Evolutionary conservation across 2,113 vertebrate genomes (phyloP), one percentile per base, ranked within the genome.

Genomic region (Pristiophorus japonicus): DNA sequence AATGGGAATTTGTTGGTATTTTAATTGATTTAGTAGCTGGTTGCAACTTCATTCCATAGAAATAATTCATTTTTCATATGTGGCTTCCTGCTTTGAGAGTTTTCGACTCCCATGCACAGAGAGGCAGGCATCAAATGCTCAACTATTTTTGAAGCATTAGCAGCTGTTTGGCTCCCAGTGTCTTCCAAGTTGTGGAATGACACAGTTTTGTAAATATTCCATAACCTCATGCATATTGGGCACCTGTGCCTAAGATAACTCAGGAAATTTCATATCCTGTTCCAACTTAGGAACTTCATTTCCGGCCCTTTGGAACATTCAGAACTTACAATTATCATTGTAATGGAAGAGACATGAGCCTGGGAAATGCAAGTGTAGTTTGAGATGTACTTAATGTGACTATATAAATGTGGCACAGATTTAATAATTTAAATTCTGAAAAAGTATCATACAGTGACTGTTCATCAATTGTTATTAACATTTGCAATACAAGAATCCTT

Each of bases 211-310:
- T 97, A 97, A 98, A 97, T 97, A 98, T 97, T 98, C 97, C 97
- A 97, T 96, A 98, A 97, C 96, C 97, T 97, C 96, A 96, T 97
- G 97, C 97, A 97, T 97, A 97, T 97, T 7, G 96, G 97, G 98
- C 98, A 99, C 98, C 98, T 98, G 98, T 97, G 97, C 96, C 95
- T 96, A 96, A 96, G 98, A 98, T 97, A 98, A 97, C 59, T 97
- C 97, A 98, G 98, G 98, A 99, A 98, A 97, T 97, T 97, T 98
- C 98, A 98, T 98, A 97, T 98, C 98, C 97, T 98, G 97, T 97
- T 97, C 97, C 97, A 97, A 98, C 97, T 97, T 96, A 95, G 97
- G 97, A 97, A 98, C 96, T 97, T 97, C 96, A 97, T 97, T 98
- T 98, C 97, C 97, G 97, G 96, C 97, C 96, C 96, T 96, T 96